These are phyloP conservation scores for Probaryconus sp. DNA, from an alignment of 1,140 invertebrate species.

Conservation along the genomic window DNA sequence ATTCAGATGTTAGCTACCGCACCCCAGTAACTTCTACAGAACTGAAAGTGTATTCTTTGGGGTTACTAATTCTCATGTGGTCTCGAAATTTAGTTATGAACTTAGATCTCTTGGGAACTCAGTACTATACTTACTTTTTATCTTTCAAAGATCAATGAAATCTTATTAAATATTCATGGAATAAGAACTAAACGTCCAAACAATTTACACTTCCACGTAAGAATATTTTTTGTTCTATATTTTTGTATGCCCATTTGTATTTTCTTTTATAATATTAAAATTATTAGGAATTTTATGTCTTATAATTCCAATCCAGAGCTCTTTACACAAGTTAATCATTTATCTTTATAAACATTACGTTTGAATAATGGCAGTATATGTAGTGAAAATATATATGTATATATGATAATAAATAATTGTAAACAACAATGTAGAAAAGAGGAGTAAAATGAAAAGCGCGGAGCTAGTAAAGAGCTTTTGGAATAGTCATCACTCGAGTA, in stretches of 20 bases:
- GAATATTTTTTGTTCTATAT: no score
- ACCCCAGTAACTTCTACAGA: constrained; percentile 40
- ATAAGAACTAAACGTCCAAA: constrained; percentile 20
- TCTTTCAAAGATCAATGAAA: constrained; percentile 43
- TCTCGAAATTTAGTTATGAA: constrained; percentile 44
- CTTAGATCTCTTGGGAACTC: constrained; percentile 27
- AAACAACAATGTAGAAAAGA: constrained; percentile 21
- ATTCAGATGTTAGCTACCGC: constrained; percentile 35
- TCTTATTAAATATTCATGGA: constrained; percentile 41
- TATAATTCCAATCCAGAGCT: no score
- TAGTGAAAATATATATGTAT: no score
- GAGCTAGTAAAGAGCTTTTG: constrained; percentile 45
- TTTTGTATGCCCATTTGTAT: no score
- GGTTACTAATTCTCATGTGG: constrained; percentile 56
- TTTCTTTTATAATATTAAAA: no score
- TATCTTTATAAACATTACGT: no score
- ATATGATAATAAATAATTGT: constrained; percentile 22
- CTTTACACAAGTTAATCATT: no score
- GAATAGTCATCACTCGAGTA: constrained; percentile 33
- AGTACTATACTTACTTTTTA: constrained; percentile 17
- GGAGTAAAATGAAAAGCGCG: constrained; percentile 41
- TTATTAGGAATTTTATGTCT: no score
- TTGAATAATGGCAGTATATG: no score
- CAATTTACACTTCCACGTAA: no score
- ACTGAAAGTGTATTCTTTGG: constrained; percentile 51